These are phyloP conservation scores for Bolinopsis microptera DNA, from an alignment of 37 sponge, comb jelly and placozoan species.

Conservation along the genomic window DNA sequence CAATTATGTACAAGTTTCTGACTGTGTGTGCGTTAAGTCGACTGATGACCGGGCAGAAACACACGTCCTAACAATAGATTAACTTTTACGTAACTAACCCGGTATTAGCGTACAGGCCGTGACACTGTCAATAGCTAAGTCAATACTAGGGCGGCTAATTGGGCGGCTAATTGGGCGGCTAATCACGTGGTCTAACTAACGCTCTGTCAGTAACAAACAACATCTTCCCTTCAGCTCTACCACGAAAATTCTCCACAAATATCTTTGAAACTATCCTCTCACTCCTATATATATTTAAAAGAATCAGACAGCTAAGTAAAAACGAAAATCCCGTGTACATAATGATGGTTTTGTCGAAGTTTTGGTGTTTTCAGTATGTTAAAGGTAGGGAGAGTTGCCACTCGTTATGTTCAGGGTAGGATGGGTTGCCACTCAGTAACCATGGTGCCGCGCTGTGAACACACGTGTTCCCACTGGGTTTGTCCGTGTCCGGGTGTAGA, in stretches of 20 bases:
- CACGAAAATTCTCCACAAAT: neutral
- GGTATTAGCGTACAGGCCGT: neutral
- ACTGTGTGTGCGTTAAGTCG: neutral
- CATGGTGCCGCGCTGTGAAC: constrained; percentile 43
- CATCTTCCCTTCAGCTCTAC: neutral
- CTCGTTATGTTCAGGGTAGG: neutral
- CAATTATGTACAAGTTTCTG: neutral
- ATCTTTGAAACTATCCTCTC: too few relatives aligned
- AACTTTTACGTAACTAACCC: neutral
- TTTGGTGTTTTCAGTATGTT: neutral
- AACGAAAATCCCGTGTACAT: neutral
- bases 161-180: too few relatives aligned
- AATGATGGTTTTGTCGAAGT: neutral
- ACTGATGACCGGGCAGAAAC: neutral
- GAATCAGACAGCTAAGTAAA: neutral
- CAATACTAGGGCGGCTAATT: neutral
- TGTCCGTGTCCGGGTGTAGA: neutral
- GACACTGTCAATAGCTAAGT: too few relatives aligned
- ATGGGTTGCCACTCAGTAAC: constrained; percentile 59
- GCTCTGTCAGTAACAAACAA: too few relatives aligned
- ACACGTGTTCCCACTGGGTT: constrained; percentile 43
- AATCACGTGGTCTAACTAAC: too few relatives aligned
- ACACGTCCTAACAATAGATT: neutral
- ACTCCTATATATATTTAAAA: too few relatives aligned
- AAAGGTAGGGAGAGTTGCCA: too few relatives aligned